Percentiles rank a stretch among this genome's conserved stretches.
Evolutionary conservation across 2,113 vertebrate species (phyloP).

Genomic region (Sebastes fasciatus): DNA sequence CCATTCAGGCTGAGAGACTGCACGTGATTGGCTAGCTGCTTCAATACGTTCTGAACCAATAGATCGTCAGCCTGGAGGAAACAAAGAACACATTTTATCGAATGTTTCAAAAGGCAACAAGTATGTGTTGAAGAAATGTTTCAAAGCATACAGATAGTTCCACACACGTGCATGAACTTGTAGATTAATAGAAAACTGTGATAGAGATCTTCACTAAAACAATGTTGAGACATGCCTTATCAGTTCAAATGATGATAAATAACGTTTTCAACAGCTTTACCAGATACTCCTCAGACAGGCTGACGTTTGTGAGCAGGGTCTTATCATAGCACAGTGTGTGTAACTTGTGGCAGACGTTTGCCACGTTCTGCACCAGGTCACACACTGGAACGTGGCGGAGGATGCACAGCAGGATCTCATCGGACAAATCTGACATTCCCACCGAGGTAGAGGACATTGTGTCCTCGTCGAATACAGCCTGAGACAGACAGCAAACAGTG

Average conservation of each 20-base stretch:
- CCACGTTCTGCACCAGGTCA: constrained; percentile 91
- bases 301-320: constrained; percentile 89
- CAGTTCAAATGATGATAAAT: neutral
- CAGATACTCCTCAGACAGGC: constrained; percentile 91
- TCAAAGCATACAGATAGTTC: neutral
- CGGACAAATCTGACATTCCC: constrained; percentile 92
- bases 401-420: constrained; percentile 96
- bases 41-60: constrained; percentile 87
- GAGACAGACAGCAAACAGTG: constrained; percentile 14
- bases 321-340: constrained; percentile 91
- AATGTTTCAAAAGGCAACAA: constrained; percentile 12
- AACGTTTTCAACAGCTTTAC: constrained; percentile 72
- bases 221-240: neutral
- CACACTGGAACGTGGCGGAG: constrained; percentile 90
- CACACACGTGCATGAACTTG: neutral
- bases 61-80: constrained; percentile 86
- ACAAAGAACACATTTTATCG: neutral
- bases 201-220: neutral
- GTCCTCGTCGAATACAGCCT: constrained; percentile 82
- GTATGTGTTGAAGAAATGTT: neutral
- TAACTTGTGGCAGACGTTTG: constrained; percentile 90
- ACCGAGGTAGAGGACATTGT: constrained; percentile 70
- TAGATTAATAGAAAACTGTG: neutral
- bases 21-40: constrained; percentile 87
- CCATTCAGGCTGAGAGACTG: constrained; percentile 92